A percentile compares a stretch with the other conserved stretches of the same genome.
Conservation (phyloP, 2,113 vertebrate genomes). For the Echinops telfairi region DNA sequence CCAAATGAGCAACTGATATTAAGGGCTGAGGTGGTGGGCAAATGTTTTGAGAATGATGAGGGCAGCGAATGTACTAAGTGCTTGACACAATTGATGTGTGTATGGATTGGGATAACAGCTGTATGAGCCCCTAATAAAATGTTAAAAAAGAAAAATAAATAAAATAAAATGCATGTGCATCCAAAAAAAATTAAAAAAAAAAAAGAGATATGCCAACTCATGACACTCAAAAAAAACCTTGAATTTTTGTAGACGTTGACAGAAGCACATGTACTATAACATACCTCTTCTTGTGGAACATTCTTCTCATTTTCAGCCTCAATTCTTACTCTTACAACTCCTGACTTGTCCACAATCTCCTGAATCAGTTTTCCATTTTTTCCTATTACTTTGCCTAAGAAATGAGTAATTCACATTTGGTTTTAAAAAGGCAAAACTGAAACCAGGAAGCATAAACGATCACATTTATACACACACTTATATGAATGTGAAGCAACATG, state of each 20-base stretch:
- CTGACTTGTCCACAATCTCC: slow-evolving; percentile 99
- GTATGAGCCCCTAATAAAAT: too few relatives aligned
- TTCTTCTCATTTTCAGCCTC: slow-evolving; percentile 99
- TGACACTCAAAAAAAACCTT: slow-evolving; percentile 23
- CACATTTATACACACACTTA: background rate
- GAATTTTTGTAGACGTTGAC: slow-evolving; percentile 45
- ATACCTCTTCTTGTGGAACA: slow-evolving; percentile 94
- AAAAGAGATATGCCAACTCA: slow-evolving; percentile 15
- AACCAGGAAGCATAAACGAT: slow-evolving; percentile 41
- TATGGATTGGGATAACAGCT: too few relatives aligned
- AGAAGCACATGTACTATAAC: slow-evolving; percentile 73
- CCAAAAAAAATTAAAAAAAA: too few relatives aligned
- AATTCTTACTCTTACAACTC: slow-evolving; percentile 97
- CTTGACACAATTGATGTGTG: too few relatives aligned
- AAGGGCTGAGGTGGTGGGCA: too few relatives aligned
- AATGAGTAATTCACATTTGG: slow-evolving; percentile 74
- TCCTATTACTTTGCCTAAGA: slow-evolving; percentile 97
- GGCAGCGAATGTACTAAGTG: too few relatives aligned
- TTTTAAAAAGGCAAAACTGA: slow-evolving; percentile 65
- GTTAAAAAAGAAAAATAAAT: too few relatives aligned
- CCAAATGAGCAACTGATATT: too few relatives aligned
- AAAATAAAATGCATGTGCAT: too few relatives aligned
- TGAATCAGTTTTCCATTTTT: slow-evolving; percentile 99
- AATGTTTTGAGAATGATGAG: too few relatives aligned
- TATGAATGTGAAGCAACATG: background rate